Evolutionary conservation across 2,797 vertebrate genomes (phyloP), one percentile per base, ranked within the genome.

Genomic region (Amblyopsis hoosieri): DNA sequence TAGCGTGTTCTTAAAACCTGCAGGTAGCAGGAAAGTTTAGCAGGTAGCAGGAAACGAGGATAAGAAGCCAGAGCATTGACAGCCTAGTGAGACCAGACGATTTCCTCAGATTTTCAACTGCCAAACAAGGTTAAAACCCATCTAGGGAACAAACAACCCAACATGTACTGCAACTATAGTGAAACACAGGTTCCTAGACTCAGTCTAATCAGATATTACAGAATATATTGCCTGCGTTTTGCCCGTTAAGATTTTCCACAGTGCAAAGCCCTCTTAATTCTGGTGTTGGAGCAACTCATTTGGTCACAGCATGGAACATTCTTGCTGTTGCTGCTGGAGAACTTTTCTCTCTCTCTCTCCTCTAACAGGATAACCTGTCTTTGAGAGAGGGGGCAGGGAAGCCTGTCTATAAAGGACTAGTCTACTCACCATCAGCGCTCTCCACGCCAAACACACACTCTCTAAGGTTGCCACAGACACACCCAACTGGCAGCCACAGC

Each of bases 251-350:
- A 72, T 81, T 83, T 69, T 67, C 62, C 54, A 72, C 82, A 54
- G 79, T 57, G 83, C 76, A 85, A 86, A 87, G 82, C 84, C 84
- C 75, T 60, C 78, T 83, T 87, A 86, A 88, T 86, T 88, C 87
- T 82, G 70, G 76, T 23, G 82, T 75, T 62, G 73, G 69, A 88
- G 73, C 61, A 57, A 76, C 81, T 87, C 80, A 86, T 85, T 80
- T 58, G 58, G 49, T 85, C 85, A 80, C 87, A 90, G 85, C 75
- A 82, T 82, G 89, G 81, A 88, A 89, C 90, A 92, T 92, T 91
- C 90, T 87, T 92, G 90, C 89, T 89, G 91, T 92, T 91, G 90
- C 89, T 85, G 86, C 84, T 90, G 89, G 91, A 92, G 89, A 91
- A 89, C 86, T 84, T 88, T 85, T 86, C 78, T 89, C 82, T 81